phyloP scores from a whole-genome alignment of 1,140 invertebrate species.

The Limonius californicus region DNA sequence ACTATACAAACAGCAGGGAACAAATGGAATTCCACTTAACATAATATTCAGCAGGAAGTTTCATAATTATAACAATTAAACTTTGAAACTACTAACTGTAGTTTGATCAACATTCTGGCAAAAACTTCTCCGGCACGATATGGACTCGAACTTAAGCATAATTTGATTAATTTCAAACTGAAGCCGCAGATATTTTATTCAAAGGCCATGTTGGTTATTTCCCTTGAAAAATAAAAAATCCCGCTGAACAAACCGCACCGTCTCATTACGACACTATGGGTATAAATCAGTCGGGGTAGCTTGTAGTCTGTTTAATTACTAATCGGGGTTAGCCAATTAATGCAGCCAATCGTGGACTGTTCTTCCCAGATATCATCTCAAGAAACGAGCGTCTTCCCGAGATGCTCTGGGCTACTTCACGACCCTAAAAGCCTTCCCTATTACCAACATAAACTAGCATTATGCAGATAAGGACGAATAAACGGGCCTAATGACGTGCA shows the following conservation, averaged over 20 bases:
- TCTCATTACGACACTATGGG: background rate
- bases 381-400: slow-evolving; percentile 2
- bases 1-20: too few relatives aligned
- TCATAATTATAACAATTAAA: too few relatives aligned
- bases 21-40: too few relatives aligned
- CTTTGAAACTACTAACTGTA: too few relatives aligned
- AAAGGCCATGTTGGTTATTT: too few relatives aligned
- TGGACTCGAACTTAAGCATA: too few relatives aligned
- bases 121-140: too few relatives aligned
- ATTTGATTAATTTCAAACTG: too few relatives aligned
- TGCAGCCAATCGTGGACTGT: slow-evolving; percentile 30
- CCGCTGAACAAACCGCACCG: background rate
- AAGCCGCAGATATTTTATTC: too few relatives aligned
- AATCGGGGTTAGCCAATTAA: slow-evolving; percentile 37
- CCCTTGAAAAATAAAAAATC: background rate
- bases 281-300: slow-evolving; percentile 5
- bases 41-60: too few relatives aligned
- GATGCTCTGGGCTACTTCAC: background rate
- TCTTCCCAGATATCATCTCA: slow-evolving; percentile 30
- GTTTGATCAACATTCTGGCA: too few relatives aligned
- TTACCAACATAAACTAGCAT: background rate
- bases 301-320: slow-evolving; percentile 35
- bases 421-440: background rate
- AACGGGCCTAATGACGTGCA: background rate
- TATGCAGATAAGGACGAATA: background rate